These are phyloP conservation scores for Hipparchia sbordonii DNA, from an alignment of 2,888 invertebrate genomes.

Conservation along the genomic window DNA sequence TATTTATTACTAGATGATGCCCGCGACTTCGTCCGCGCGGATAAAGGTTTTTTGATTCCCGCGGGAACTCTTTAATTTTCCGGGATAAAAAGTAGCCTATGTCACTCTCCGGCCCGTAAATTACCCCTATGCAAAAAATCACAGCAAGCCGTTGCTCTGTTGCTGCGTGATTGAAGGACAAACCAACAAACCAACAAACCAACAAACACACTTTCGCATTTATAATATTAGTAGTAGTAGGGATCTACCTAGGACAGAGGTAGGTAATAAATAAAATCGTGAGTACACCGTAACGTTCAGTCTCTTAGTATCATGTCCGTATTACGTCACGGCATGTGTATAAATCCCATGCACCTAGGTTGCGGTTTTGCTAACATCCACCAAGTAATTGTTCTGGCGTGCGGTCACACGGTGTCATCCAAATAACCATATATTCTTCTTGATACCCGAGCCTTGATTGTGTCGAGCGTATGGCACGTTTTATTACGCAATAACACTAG, in stretches of 20 bases:
- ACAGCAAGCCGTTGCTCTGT: too few species aligned
- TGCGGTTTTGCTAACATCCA: conserved; percentile 70
- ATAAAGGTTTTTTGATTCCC: too few species aligned
- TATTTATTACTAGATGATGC: too few species aligned
- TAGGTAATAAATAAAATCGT: conserved; percentile 33
- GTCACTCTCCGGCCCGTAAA: too few species aligned
- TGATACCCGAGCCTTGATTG: conserved; percentile 65
- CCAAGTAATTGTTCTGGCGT: conserved; percentile 72
- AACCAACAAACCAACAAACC: too few species aligned
- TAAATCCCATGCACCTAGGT: conserved; percentile 41
- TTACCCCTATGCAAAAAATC: too few species aligned
- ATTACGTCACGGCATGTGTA: conserved; percentile 31
- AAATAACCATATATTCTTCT: conserved; percentile 68
- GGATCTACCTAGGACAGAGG: not conserved
- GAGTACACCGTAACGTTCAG: conserved; percentile 16
- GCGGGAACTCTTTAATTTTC: too few species aligned
- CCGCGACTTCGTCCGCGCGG: too few species aligned
- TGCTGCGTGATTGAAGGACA: too few species aligned
- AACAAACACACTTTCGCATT: too few species aligned
- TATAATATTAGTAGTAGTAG: too few species aligned
- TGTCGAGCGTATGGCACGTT: conserved; percentile 52
- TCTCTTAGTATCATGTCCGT: conserved; percentile 30
- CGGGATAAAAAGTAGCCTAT: too few species aligned
- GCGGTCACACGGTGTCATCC: conserved; percentile 71
- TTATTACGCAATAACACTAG: conserved; percentile 42